These are phyloP conservation scores for Actinernus sp. DNA, from an alignment of 92 coral and sea anemone species.

Conservation along the genomic window DNA sequence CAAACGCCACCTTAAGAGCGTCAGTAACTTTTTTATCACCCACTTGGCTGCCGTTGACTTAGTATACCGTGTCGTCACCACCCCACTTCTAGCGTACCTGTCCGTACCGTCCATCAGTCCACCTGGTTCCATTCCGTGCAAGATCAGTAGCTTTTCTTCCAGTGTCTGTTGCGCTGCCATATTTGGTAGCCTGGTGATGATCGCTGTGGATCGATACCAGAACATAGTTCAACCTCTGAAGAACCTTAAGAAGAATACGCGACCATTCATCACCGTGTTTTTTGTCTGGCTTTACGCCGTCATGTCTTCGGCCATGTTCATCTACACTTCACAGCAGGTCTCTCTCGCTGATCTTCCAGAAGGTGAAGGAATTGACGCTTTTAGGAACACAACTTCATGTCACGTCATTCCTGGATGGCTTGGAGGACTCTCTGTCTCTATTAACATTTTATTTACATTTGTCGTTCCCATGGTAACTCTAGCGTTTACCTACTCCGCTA, in stretches of 20 bases:
- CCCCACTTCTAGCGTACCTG: not conserved
- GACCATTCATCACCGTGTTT: not conserved
- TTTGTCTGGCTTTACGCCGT: not conserved
- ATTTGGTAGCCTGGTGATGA: not conserved
- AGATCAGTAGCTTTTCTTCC: not conserved
- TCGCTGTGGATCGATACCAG: not conserved
- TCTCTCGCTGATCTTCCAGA: not conserved
- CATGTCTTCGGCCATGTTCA: not conserved
- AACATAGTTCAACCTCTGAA: not conserved
- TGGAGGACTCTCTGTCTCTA: not conserved
- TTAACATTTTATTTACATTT: not conserved
- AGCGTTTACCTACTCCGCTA: not conserved
- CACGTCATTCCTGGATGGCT: not conserved
- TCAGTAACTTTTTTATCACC: not conserved
- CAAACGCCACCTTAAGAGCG: not conserved
- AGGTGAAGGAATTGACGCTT: not conserved
- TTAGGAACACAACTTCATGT: not conserved
- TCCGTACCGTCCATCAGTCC: not conserved
- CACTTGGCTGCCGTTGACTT: not conserved
- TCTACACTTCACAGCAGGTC: not conserved
- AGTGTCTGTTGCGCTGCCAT: not conserved
- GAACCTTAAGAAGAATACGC: not conserved
- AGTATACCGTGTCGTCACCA: not conserved
- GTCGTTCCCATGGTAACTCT: slow-evolving; percentile 1
- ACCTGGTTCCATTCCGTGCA: not conserved